phyloP scores from a whole-genome alignment of 2,888 invertebrate genomes.

The Ernsta delagoae region DNA sequence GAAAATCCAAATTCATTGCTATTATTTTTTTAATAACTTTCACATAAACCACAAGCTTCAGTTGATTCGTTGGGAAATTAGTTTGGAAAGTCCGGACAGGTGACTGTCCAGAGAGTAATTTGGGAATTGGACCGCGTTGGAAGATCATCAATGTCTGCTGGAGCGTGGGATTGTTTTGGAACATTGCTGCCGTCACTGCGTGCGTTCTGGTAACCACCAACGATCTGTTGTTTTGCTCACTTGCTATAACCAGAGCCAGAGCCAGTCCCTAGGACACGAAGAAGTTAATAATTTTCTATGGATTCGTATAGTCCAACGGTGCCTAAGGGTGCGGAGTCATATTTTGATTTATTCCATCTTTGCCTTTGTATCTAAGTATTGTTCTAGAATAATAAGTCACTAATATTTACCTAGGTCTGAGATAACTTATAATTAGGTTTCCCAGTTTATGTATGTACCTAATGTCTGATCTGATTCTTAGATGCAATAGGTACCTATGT shows the following conservation, averaged over 20 bases:
- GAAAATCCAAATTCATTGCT: neutral
- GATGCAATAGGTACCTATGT: too few species aligned
- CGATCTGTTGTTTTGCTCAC: neutral
- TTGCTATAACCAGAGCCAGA: neutral
- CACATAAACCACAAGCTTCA: neutral
- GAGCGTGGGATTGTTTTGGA: slow-evolving; percentile 75
- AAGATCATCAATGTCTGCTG: slow-evolving; percentile 72
- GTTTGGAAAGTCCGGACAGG: slow-evolving; percentile 34
- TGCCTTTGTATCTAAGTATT: too few species aligned
- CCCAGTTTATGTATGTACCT: too few species aligned
- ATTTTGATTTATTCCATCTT: too few species aligned
- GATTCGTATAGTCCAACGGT: too few species aligned
- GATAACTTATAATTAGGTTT: too few species aligned
- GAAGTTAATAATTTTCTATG: too few species aligned
- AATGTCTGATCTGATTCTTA: too few species aligned
- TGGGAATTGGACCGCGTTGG: slow-evolving; percentile 63
- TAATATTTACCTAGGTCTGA: too few species aligned
- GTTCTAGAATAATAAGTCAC: too few species aligned
- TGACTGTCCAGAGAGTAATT: slow-evolving; percentile 48
- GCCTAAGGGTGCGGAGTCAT: too few species aligned
- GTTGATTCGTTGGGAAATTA: slow-evolving; percentile 18
- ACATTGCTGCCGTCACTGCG: slow-evolving; percentile 43
- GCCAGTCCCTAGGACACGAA: too few species aligned
- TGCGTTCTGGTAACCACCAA: slow-evolving; percentile 19
- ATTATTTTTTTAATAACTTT: neutral